Base-by-base conservation (phyloP, 2,797 vertebrate species). In the Myotis pilosus region DNA sequence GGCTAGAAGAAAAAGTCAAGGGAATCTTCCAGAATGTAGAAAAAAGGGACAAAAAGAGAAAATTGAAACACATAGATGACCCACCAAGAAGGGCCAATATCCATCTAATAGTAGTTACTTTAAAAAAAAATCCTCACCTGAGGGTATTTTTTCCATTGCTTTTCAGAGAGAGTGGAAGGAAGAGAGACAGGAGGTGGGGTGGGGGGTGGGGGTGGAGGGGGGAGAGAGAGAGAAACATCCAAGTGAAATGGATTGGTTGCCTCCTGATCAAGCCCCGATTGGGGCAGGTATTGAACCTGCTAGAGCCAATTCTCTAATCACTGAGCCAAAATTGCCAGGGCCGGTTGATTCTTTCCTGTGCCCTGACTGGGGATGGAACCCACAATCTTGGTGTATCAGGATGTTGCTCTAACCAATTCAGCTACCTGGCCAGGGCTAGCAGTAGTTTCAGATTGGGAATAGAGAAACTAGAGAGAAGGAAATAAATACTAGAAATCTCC, bases 401-500 rank as follows among this genome's bases (percentile, higher is more conserved):
- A 68, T 33, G n/a, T 68, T 68, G 64, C 17, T 36, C 64, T 33
- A 68, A 36, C 33, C 64, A 68, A 68, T n/a, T 68, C n/a, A 68
- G 64, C 17, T 36, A 33, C 17, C n/a, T 19, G 17, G n/a, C 64
- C 64, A 66, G n/a, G n/a, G 16, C 64, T 33, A 88, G 44, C 0
- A 53, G 62, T 33, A 38, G 44, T 90, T 94, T 72, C 36, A 69
- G 28, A 66, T 60, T 92, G 23, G 87, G 36, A 88, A 15, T 7
- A 82, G 20, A 85, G 41, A 62, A 81, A 95, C 74, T 23, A 62
- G 84, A 92, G 25, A 68, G 71, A 79, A 88, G 49, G 33, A 80
- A 74, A 92, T 78, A 79, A 89, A 62, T 66, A 49, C 68, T 3
- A 64, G 69, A 64, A 84, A 20, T 71, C 20, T 51, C 33, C 25